Evolutionary conservation across 2,888 invertebrate genomes (phyloP), one percentile per base, ranked within the genome.

Genomic region (Maniola hyperantus): DNA sequence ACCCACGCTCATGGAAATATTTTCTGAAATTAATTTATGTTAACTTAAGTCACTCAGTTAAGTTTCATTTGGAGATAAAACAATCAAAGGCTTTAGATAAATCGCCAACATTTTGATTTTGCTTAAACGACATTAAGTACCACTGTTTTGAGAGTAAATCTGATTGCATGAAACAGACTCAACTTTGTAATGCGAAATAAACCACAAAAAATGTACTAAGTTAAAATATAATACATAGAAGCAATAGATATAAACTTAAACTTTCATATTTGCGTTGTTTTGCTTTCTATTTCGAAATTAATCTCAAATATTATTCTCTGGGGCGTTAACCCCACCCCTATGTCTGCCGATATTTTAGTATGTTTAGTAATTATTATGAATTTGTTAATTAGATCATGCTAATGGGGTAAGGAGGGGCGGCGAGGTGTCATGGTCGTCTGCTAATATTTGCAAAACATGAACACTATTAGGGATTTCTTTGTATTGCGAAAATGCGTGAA

Each of bases 391-490:
- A 60, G 62, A 60, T 62, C 59, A 44, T 59, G 59, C 57, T 67
- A 67, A 68, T 71, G 66, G 64, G 62, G 42, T 54, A 34, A 58
- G 71, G 69, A 55, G 66, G 57, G 71, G 59, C 59, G 39, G 18
- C 34, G 36, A 36, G 20, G 55, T 39, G 51, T 60, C 67, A 67
- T 34, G 67, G 67, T 54, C 67, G 42, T 39, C 42, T 36, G 20
- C 26, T 68, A 54, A 66, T 68, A 66, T 68, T 68, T 68, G 68
- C 65, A 26, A 39, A 64, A 66, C 66, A 68, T 66, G 68, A 66
- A 65, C 33, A 18, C 61, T 15, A 58, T 64, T 61, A 42, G 48
- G 51, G 50, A 15, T 50, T 57, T 64, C 55, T 68, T 57, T 42
- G 51, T 65, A 62, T 5, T 33, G 46, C 46, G 46, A 59, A 59